Evolutionary conservation across 37 sponge, comb jelly and placozoan species (phyloP).

Genomic region (Theonella swinhoei): DNA sequence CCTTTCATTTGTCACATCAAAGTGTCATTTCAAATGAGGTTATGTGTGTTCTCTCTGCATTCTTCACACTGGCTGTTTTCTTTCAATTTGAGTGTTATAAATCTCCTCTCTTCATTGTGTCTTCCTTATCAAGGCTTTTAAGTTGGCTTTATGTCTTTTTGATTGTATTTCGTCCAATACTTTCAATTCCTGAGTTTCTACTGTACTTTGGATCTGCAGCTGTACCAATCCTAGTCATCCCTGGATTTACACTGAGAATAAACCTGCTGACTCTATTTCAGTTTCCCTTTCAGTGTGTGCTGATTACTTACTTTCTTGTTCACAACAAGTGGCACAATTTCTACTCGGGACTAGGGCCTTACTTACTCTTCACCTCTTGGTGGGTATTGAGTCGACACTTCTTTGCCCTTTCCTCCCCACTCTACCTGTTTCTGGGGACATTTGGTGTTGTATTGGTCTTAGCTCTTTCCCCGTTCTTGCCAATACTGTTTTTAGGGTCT

Average conservation of each 20-base stretch:
- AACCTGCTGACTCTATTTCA: conserved; percentile 40
- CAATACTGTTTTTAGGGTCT: conserved; percentile 19
- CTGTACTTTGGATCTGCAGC: not conserved
- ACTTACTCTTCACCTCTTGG: conserved; percentile 45
- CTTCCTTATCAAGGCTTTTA: not conserved
- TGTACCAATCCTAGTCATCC: not conserved
- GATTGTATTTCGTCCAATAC: not conserved
- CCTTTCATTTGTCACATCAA: conserved; percentile 22
- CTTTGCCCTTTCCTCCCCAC: not conserved
- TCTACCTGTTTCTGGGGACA: not conserved
- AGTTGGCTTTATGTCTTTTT: conserved; percentile 16
- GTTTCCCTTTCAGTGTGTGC: conserved; percentile 7
- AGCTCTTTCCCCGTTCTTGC: conserved; percentile 32
- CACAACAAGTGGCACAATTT: conserved; percentile 19
- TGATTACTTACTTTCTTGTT: not conserved
- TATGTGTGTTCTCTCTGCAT: conserved; percentile 1
- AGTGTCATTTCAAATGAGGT: not conserved
- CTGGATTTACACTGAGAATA: conserved; percentile 7
- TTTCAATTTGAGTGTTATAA: conserved; percentile 42
- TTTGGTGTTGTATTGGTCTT: not conserved
- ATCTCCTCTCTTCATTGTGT: conserved; percentile 6
- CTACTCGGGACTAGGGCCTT: conserved; percentile 48
- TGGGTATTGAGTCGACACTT: conserved; percentile 33
- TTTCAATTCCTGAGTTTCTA: conserved; percentile 31
- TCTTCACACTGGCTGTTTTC: conserved; percentile 9